Percentiles rank a stretch among this genome's conserved stretches.
Evolutionary conservation across 2,888 invertebrate genomes (phyloP).

Genomic region (Pogonocherus hispidulus): DNA sequence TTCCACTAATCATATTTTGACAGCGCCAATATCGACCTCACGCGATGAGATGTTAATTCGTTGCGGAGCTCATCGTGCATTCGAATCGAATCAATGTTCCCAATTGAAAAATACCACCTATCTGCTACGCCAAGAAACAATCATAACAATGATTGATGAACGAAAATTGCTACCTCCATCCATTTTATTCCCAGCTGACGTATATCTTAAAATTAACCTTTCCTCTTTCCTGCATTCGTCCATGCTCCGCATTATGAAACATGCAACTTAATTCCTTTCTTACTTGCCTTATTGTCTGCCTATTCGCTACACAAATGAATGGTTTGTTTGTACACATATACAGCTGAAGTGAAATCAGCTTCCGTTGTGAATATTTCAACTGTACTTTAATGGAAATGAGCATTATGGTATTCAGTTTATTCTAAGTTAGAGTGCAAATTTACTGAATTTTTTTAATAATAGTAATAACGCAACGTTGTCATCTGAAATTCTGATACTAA

Average conservation of each 20-base stretch:
- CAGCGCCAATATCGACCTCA: not conserved
- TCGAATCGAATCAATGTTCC: slow-evolving; percentile 26
- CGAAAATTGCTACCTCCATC: slow-evolving; percentile 27
- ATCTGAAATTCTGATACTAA: no score
- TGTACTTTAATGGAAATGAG: no score
- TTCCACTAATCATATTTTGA: not conserved
- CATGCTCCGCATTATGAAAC: not conserved
- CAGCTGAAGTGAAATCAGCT: not conserved
- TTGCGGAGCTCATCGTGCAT: slow-evolving; percentile 23
- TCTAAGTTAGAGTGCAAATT: no score
- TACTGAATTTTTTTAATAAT: no score
- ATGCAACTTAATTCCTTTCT: slow-evolving; percentile 26
- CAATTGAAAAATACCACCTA: slow-evolving; percentile 27
- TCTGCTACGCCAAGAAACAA: slow-evolving; percentile 26
- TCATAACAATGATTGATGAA: slow-evolving; percentile 31
- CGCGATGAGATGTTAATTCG: slow-evolving; percentile 25
- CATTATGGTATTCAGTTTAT: no score
- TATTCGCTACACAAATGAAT: slow-evolving; percentile 2
- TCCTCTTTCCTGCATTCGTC: slow-evolving; percentile 21
- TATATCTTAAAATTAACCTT: slow-evolving; percentile 30
- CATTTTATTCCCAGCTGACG: slow-evolving; percentile 21
- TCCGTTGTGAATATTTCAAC: no score
- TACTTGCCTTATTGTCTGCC: not conserved
- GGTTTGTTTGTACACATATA: slow-evolving; percentile 1
- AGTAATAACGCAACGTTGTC: no score